Evolutionary conservation across 2,797 vertebrate species (phyloP).

Genomic region (Hozukius guyotensis): DNA sequence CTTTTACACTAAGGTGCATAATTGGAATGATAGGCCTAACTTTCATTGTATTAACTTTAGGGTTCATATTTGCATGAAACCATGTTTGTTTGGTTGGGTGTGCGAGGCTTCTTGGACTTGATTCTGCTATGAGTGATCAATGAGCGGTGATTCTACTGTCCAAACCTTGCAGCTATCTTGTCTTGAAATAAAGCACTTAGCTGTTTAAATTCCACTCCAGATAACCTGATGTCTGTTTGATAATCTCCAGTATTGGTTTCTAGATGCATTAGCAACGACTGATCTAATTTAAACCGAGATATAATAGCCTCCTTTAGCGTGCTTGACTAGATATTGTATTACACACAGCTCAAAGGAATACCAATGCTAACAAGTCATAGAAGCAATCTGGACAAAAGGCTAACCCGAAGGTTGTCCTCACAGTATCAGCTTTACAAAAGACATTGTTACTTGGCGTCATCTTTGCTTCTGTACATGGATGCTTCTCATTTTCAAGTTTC

Average conservation of each 20-base stretch:
- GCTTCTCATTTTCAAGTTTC: constrained; percentile 62
- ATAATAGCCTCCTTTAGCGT: constrained; percentile 28
- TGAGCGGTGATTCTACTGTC: not conserved
- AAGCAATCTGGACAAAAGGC: constrained; percentile 36
- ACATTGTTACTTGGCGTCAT: constrained; percentile 27
- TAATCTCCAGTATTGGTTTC: constrained; percentile 37
- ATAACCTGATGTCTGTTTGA: constrained; percentile 27
- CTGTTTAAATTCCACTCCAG: not conserved
- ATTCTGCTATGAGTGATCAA: not conserved
- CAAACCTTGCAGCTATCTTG: not conserved
- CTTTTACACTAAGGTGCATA: not conserved
- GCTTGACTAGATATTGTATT: constrained; percentile 46
- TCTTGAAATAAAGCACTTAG: not conserved
- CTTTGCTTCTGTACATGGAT: constrained; percentile 18
- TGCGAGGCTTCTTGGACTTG: not conserved
- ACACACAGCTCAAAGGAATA: constrained; percentile 32
- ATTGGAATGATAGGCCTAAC: not conserved
- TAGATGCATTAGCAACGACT: constrained; percentile 42
- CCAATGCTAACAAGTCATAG: constrained; percentile 37
- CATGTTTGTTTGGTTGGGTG: not conserved
- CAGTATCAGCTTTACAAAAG: constrained; percentile 33
- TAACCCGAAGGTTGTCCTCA: constrained; percentile 23
- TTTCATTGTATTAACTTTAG: not conserved
- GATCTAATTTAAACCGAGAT: constrained; percentile 39
- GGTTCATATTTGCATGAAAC: not conserved